Evolutionary conservation across 2,888 invertebrate species (phyloP).

Genomic region (Cyclophora albipunctata): DNA sequence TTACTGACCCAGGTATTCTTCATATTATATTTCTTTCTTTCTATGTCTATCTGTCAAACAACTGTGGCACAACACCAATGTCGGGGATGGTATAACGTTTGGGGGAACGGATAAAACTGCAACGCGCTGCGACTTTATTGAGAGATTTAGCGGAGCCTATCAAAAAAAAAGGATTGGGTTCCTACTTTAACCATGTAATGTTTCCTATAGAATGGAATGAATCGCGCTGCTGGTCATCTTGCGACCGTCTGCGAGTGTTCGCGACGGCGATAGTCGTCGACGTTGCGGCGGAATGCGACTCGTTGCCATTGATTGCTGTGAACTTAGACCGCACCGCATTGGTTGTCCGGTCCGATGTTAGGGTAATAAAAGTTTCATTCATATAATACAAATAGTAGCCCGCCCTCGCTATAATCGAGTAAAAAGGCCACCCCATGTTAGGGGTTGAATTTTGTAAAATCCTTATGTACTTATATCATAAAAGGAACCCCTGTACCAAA

Average conservation of each 20-base stretch:
- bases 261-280: constrained; percentile 35
- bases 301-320: constrained; percentile 40
- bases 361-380: constrained; percentile 24
- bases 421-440: not conserved
- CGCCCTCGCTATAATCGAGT: not conserved
- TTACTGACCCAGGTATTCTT: constrained; percentile 10
- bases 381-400: not conserved
- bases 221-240: constrained; percentile 1
- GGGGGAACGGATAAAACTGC: too few species aligned
- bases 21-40: too few species aligned
- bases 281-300: constrained; percentile 33
- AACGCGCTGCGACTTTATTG: too few species aligned
- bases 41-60: too few species aligned
- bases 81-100: too few species aligned
- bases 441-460: too few species aligned
- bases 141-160: too few species aligned
- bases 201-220: constrained; percentile 15
- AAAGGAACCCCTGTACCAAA: too few species aligned
- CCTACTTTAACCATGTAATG: too few species aligned
- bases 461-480: too few species aligned
- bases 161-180: too few species aligned
- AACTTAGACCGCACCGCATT: constrained; percentile 40
- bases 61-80: too few species aligned
- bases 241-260: constrained; percentile 31
- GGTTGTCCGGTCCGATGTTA: constrained; percentile 26